Percentiles rank a stretch among this genome's conserved stretches.
Conservation (phyloP, 1,140 invertebrate species). For the Steinernema khuongi region DNA sequence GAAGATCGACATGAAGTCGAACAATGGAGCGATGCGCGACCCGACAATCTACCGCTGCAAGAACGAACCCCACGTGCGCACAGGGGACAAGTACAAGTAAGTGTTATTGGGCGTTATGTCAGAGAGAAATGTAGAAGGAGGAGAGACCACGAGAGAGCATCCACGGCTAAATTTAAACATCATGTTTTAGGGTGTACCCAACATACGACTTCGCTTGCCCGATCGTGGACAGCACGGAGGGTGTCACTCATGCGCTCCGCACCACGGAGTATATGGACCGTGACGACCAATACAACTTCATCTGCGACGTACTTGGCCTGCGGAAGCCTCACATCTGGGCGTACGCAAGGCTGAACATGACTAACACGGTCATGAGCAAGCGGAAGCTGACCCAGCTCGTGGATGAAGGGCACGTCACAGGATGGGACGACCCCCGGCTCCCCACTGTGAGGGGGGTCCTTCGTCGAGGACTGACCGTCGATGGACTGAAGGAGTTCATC, state of each 20-base stretch:
- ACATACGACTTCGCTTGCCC: constrained; percentile 99
- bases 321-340: constrained; percentile 89
- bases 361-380: constrained; percentile 93
- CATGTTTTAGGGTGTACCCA: constrained; percentile 79
- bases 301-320: constrained; percentile 71
- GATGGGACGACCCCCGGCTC: constrained; percentile 97
- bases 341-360: constrained; percentile 91
- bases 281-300: constrained; percentile 94
- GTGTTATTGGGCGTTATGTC: constrained; percentile 42
- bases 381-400: constrained; percentile 97
- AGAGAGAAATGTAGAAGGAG: no score
- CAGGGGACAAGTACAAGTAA: constrained; percentile 90
- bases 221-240: constrained; percentile 93
- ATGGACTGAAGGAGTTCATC: constrained; percentile 93
- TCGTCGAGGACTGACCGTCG: constrained; percentile 89
- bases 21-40: constrained; percentile 93
- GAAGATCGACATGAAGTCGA: constrained; percentile 93
- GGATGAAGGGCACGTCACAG: constrained; percentile 81
- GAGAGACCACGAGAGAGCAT: no score
- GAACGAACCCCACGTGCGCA: constrained; percentile 81
- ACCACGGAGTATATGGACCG: constrained; percentile 98
- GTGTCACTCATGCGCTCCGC: constrained; percentile 89
- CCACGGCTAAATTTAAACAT: no score
- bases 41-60: constrained; percentile 99
- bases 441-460: constrained; percentile 94